phyloP scores from a whole-genome alignment of 2,797 vertebrate species.

The Karalla daura region DNA sequence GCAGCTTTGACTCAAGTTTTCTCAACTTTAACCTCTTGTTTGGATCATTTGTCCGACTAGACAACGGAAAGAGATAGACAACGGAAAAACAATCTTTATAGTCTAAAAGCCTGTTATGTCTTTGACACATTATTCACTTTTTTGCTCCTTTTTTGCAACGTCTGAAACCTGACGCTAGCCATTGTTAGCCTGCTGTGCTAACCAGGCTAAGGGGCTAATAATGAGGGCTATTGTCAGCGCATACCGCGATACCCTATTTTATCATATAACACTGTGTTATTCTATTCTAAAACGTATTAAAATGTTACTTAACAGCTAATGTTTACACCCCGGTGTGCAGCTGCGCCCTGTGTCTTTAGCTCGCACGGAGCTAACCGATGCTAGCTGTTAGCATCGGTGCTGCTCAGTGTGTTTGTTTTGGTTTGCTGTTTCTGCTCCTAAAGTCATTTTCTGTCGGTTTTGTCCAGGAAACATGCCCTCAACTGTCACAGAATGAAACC shows the following conservation, averaged over 20 bases:
- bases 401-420: slow-evolving; percentile 46
- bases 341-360: not conserved
- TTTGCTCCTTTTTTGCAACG: not conserved
- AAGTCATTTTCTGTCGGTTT: slow-evolving; percentile 20
- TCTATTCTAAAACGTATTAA: too few species aligned
- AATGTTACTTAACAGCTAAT: too few species aligned
- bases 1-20: slow-evolving; percentile 66
- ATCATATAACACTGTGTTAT: too few species aligned
- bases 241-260: too few species aligned
- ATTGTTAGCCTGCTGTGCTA: slow-evolving; percentile 64
- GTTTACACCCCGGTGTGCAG: too few species aligned
- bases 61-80: not conserved
- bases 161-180: slow-evolving; percentile 22
- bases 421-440: not conserved
- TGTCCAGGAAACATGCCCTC: slow-evolving; percentile 92
- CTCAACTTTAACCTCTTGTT: slow-evolving; percentile 70
- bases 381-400: slow-evolving; percentile 32
- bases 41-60: slow-evolving; percentile 25
- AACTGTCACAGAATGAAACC: slow-evolving; percentile 97
- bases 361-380: slow-evolving; percentile 41
- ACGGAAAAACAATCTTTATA: not conserved
- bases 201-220: slow-evolving; percentile 40
- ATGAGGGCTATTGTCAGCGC: too few species aligned
- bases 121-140: rapidly evolving
- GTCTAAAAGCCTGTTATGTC: rapidly evolving